Percentiles rank a stretch among this genome's conserved stretches.
These are phyloP conservation scores for Danio choprae DNA, from an alignment of 2,797 vertebrate species.

Conservation along the genomic window DNA sequence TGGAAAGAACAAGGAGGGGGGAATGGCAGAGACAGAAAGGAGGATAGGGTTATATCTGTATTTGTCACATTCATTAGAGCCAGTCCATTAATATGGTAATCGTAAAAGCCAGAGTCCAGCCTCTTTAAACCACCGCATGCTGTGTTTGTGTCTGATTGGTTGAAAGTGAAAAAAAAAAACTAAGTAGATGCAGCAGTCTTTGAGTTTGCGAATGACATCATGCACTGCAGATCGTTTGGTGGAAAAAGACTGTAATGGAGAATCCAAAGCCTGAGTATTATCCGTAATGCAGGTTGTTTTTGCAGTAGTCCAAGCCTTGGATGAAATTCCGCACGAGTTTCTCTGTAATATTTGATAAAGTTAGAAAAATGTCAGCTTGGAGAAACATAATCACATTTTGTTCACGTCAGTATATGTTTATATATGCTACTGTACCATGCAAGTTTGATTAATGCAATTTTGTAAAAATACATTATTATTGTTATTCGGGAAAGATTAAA, in stretches of 20 bases:
- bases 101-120: constrained; percentile 55
- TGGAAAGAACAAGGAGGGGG: constrained; percentile 64
- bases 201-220: constrained; percentile 25
- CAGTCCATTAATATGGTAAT: constrained; percentile 80
- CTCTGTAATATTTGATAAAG: background rate
- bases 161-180: constrained; percentile 12
- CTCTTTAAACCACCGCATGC: constrained; percentile 55
- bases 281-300: background rate
- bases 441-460: background rate
- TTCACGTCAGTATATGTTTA: background rate
- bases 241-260: background rate
- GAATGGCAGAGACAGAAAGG: constrained; percentile 3
- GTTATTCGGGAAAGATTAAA: background rate
- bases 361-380: background rate
- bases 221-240: constrained; percentile 7
- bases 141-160: constrained; percentile 43
- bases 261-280: constrained; percentile 10
- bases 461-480: no score
- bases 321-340: background rate
- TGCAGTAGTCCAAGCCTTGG: background rate
- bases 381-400: background rate
- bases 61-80: constrained; percentile 81
- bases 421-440: background rate
- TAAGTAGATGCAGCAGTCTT: background rate
- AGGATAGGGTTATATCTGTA: constrained; percentile 64